Percentiles rank a stretch among this genome's conserved stretches.
phyloP scores from a whole-genome alignment of 30 jellyfish, hydroid and myxozoan species.

The Pseudorhiza aurosa region DNA sequence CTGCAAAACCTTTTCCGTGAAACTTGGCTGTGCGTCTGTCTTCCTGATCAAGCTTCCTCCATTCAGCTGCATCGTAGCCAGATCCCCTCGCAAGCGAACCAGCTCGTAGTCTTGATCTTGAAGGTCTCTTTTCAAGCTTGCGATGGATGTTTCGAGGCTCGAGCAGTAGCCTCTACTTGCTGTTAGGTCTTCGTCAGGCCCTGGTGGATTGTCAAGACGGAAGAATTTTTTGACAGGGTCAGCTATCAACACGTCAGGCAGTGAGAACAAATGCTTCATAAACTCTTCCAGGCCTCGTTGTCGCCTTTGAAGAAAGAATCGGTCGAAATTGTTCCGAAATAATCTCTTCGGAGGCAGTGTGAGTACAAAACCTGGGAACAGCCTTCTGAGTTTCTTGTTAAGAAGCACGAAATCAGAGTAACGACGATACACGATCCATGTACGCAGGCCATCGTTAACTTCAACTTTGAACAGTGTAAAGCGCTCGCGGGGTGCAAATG shows the following conservation, averaged over 20 bases:
- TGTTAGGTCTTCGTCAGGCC: conserved; percentile 75
- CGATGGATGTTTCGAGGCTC: conserved; percentile 38
- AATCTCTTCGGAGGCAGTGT: conserved; percentile 90
- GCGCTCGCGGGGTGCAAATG: conserved; percentile 84
- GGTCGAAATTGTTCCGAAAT: conserved; percentile 68
- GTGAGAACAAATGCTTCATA: conserved; percentile 62
- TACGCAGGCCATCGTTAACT: conserved; percentile 69
- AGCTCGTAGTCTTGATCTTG: conserved; percentile 72
- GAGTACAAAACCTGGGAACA: conserved; percentile 70
- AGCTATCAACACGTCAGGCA: conserved; percentile 44
- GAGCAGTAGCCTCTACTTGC: conserved; percentile 67
- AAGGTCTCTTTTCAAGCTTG: conserved; percentile 40
- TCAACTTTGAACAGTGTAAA: conserved; percentile 80
- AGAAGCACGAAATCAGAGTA: conserved; percentile 88
- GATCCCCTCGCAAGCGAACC: conserved; percentile 70
- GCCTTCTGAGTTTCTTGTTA: conserved; percentile 59
- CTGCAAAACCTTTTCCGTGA: conserved; percentile 63
- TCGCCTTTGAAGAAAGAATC: conserved; percentile 58
- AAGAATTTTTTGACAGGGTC: conserved; percentile 69
- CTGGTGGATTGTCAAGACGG: conserved; percentile 90
- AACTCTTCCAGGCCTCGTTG: conserved; percentile 78
- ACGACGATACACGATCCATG: conserved; percentile 87
- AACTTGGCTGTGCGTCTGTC: conserved; percentile 32
- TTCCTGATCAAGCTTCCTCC: conserved; percentile 14
- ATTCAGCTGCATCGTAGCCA: conserved; percentile 26